Percentiles rank a stretch among this genome's conserved stretches.
phyloP scores from a whole-genome alignment of 2,113 vertebrate genomes.

The Elgaria multicarinata region DNA sequence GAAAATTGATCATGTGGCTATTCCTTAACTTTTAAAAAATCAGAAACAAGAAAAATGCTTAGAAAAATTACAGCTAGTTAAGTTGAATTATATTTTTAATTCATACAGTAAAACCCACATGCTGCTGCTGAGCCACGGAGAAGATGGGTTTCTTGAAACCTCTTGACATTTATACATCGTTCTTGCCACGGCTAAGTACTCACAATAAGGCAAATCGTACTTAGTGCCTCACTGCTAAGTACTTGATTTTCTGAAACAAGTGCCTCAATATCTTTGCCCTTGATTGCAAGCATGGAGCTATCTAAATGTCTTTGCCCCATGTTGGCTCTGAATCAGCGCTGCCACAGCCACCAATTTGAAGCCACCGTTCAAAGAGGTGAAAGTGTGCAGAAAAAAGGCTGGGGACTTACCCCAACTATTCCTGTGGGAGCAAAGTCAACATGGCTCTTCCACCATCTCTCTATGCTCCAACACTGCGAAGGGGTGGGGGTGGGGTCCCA shows the following conservation, averaged over 20 bases:
- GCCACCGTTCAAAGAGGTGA: too few species aligned
- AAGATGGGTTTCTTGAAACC: not conserved
- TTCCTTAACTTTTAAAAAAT: not conserved
- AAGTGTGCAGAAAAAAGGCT: too few species aligned
- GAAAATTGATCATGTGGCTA: not conserved
- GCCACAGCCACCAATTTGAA: too few species aligned
- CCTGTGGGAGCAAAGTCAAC: too few species aligned
- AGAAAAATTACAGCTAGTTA: not conserved
- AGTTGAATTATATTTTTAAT: not conserved
- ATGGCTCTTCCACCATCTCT: too few species aligned
- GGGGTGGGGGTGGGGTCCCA: too few species aligned
- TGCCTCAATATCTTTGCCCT: slow-evolving; percentile 64
- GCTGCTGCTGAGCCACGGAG: not conserved
- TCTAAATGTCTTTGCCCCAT: too few species aligned
- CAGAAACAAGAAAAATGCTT: not conserved
- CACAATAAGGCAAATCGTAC: too few species aligned
- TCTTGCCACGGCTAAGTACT: slow-evolving; percentile 69
- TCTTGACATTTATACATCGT: slow-evolving; percentile 55
- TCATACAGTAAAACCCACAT: not conserved
- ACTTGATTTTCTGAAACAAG: slow-evolving; percentile 59
- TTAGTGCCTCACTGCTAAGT: slow-evolving; percentile 74
- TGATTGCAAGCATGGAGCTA: slow-evolving; percentile 55
- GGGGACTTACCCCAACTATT: too few species aligned
- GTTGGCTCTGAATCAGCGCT: too few species aligned
- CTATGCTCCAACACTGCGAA: too few species aligned